Percentiles rank a stretch among this genome's conserved stretches.
Conservation (phyloP, 2,797 vertebrate species). For the Buphagus erythrorhynchus region DNA sequence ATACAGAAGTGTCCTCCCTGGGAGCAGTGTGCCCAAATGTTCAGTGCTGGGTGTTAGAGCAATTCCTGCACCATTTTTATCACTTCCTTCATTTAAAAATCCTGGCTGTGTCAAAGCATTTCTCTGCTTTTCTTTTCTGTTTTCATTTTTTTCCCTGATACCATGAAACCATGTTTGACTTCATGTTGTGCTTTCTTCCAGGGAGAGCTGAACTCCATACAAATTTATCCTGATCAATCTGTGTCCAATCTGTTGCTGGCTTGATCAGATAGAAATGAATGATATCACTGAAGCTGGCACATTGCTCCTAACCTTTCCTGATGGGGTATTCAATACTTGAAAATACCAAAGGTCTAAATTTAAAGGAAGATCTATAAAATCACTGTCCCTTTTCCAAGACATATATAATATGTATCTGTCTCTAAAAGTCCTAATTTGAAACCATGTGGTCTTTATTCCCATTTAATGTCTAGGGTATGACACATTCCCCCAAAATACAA, state of each 20-base stretch:
- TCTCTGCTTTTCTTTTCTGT: neutral
- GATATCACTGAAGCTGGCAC: neutral
- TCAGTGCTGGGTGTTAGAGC: neutral
- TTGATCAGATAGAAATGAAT: slow-evolving; percentile 23
- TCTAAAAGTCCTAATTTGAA: neutral
- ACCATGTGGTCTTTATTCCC: neutral
- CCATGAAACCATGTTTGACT: neutral
- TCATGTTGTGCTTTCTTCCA: neutral
- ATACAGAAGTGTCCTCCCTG: fast-evolving
- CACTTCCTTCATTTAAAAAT: neutral
- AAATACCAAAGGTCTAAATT: slow-evolving; percentile 43
- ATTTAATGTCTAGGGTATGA: neutral
- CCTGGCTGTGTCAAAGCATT: neutral
- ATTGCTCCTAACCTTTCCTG: neutral
- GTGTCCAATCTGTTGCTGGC: slow-evolving; percentile 34
- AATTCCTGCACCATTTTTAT: neutral
- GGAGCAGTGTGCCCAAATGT: too few relatives aligned
- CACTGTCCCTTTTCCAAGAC: neutral
- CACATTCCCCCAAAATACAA: neutral
- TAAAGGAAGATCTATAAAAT: slow-evolving; percentile 22
- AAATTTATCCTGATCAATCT: slow-evolving; percentile 23
- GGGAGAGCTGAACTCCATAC: neutral
- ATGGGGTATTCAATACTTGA: neutral
- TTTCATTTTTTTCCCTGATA: neutral
- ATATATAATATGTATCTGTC: neutral